These are phyloP conservation scores for Okapia johnstoni DNA, from an alignment of 2,113 vertebrate species.

Conservation along the genomic window DNA sequence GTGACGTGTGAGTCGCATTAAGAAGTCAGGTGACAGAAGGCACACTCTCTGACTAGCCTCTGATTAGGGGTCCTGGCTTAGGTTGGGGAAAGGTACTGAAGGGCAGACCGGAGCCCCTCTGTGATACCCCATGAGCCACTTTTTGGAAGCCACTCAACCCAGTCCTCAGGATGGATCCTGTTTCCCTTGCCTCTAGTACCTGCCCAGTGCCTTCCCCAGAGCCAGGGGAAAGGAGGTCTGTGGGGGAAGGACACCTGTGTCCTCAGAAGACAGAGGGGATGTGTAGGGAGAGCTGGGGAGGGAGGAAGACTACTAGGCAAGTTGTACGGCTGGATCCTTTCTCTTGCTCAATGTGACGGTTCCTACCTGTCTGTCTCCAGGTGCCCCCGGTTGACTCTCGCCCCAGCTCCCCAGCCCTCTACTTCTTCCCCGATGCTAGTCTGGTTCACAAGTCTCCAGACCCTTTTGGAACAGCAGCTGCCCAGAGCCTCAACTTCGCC, in stretches of 20 bases:
- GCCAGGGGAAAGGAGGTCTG: neutral
- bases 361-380: conserved; percentile 38
- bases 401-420: conserved; percentile 79
- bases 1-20: neutral
- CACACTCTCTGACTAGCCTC: neutral
- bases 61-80: neutral
- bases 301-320: neutral
- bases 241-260: neutral
- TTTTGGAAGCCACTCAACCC: neutral
- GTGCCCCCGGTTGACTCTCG: conserved; percentile 71
- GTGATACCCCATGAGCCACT: neutral
- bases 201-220: neutral
- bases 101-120: neutral
- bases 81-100: neutral
- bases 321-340: neutral
- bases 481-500: conserved; percentile 81
- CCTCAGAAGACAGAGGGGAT: neutral
- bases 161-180: neutral
- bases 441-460: conserved; percentile 70
- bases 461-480: conserved; percentile 73
- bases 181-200: neutral
- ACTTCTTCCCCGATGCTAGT: conserved; percentile 66
- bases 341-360: neutral
- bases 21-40: neutral
- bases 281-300: neutral